These are phyloP conservation scores for Malacoraja senta DNA, from an alignment of 2,797 vertebrate species.

Conservation along the genomic window DNA sequence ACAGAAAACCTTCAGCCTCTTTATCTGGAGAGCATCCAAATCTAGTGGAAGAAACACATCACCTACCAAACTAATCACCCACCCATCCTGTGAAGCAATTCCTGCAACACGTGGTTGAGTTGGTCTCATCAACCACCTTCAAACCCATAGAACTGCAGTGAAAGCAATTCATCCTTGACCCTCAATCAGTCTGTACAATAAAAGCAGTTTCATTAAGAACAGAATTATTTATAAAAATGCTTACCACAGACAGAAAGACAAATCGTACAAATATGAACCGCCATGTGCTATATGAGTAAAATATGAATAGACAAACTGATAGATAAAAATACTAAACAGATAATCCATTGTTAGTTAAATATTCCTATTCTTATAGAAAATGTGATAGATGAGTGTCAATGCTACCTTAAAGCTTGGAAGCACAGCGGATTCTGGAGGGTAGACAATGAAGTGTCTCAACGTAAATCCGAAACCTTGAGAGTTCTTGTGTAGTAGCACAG, in stretches of 20 bases:
- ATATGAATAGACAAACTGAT: background rate
- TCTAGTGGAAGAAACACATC: too few species aligned
- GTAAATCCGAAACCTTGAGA: slow-evolving; percentile 90
- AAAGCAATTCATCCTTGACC: too few species aligned
- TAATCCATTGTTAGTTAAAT: background rate
- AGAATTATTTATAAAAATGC: slow-evolving; percentile 6
- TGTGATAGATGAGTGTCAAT: background rate
- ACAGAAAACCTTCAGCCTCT: too few species aligned
- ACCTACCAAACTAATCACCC: too few species aligned
- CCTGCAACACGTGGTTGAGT: too few species aligned
- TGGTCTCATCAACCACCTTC: too few species aligned
- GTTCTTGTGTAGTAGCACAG: slow-evolving; percentile 80
- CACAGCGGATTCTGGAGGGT: slow-evolving; percentile 85
- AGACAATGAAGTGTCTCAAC: slow-evolving; percentile 93
- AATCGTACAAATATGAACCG: background rate
- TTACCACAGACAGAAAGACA: background rate
- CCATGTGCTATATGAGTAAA: background rate
- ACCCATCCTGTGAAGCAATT: too few species aligned
- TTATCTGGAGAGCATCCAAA: too few species aligned
- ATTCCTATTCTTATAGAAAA: background rate
- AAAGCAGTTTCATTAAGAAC: background rate
- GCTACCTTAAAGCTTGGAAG: slow-evolving; percentile 74
- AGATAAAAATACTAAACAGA: background rate
- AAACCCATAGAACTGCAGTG: too few species aligned
- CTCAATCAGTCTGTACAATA: background rate